Base-by-base conservation (phyloP, 2,888 invertebrate species). In the Conchocele bisecta region DNA sequence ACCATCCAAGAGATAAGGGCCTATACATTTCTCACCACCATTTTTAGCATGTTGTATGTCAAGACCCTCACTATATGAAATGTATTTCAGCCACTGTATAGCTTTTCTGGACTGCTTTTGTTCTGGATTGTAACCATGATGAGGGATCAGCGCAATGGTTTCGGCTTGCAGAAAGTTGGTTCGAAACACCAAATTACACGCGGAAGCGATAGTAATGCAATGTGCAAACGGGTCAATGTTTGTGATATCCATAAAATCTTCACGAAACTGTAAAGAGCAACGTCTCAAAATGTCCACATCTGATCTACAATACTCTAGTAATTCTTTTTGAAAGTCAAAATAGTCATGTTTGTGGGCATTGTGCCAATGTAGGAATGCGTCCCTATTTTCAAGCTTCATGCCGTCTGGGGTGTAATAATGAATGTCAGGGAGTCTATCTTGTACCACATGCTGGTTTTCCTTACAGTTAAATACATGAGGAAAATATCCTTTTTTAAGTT, bases 401-500 rank as follows among this genome's bases (percentile, higher is more conserved):
- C 13, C 37, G n/a, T 37, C 37, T 13, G 37, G 37, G 37, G 11
- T 37, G 37, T 37, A 37, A n/a, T 37, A 37, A 13, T 13, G 11
- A n/a, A 35, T 15, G 51, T 51, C 28, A 13, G 51, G 51, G 13
- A 51, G 28, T 9, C 17, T 11, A 20, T 28, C 29, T 11, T 26
- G 20, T 15, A 51, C 20, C 11, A 13, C 31, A 58, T 29, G 20
- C 29, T 31, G 9, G 44, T 17, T 44, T 44, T 58, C 15, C n/a
- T n/a, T n/a, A n/a, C n/a, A n/a, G n/a, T n/a, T n/a, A n/a, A n/a
- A n/a, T n/a, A n/a, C 37, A 39, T 70, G 64, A 15, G 75, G 70
- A 39, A 75, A 75, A 42, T 75, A 63, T 15, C 61, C 70, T 51
- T 69, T 76, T 33, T 50, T 44, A 13, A 76, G 20, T 46, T 76